Evolutionary conservation across 2,888 invertebrate species (phyloP).

Genomic region (Vesta saturnalis): DNA sequence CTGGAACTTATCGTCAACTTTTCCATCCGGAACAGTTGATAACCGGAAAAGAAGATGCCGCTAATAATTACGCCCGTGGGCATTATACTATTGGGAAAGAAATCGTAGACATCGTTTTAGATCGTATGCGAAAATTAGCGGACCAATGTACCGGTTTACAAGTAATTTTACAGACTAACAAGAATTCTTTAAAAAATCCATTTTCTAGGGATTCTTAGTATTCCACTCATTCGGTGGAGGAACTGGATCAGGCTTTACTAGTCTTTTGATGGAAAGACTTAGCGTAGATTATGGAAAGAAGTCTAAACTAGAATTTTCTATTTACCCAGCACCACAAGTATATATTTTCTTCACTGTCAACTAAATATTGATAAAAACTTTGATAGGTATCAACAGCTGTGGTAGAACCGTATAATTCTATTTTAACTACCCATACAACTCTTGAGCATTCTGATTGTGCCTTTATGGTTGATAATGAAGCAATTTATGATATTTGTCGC

Average conservation of each 20-base stretch:
- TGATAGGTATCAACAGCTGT: slow-evolving; percentile 82
- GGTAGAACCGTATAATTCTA: slow-evolving; percentile 92
- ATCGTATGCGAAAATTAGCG: slow-evolving; percentile 81
- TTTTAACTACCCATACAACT: slow-evolving; percentile 92
- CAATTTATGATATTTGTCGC: slow-evolving; percentile 88
- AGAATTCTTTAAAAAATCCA: not conserved
- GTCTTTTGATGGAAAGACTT: slow-evolving; percentile 90
- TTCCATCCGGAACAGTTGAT: slow-evolving; percentile 94
- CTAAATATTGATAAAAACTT: not conserved
- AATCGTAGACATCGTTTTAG: slow-evolving; percentile 85
- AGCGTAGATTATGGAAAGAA: slow-evolving; percentile 95
- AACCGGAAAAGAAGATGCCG: slow-evolving; percentile 92
- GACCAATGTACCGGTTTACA: slow-evolving; percentile 88
- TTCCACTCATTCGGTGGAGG: slow-evolving; percentile 94
- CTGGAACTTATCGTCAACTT: slow-evolving; percentile 83
- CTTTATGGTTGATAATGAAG: slow-evolving; percentile 93
- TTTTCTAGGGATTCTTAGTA: slow-evolving; percentile 84
- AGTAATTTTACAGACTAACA: slow-evolving; percentile 58
- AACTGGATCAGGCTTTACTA: slow-evolving; percentile 93
- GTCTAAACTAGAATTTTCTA: slow-evolving; percentile 91
- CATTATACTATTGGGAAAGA: slow-evolving; percentile 94
- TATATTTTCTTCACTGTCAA: no score
- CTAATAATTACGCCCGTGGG: slow-evolving; percentile 94
- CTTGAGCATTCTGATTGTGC: slow-evolving; percentile 88
- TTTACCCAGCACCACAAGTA: slow-evolving; percentile 95